Evolutionary conservation across 2,888 invertebrate genomes (phyloP), one percentile per base, ranked within the genome.

Genomic region (Pharmacophagus antenor): DNA sequence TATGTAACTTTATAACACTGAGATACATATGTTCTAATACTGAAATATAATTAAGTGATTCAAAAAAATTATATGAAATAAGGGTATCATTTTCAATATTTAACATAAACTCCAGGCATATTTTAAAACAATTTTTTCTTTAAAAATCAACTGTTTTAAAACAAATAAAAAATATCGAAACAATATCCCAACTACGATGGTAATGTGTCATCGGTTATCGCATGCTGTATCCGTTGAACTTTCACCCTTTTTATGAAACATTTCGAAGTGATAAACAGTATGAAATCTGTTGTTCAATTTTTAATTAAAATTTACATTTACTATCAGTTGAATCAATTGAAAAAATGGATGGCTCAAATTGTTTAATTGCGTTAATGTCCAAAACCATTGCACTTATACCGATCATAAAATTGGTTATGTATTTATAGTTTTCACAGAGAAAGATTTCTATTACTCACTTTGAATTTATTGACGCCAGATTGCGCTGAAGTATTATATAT

Each of bases 221-320:
- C 20, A 22, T 58, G 54, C 31, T 44, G 49, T 55, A 56, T 61
- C 60, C 55, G 60, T 37, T 61, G 56, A 51, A 56, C 60, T 61
- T 61, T 61, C 56, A 48, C 56, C 56, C 60, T 52, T 61, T 56
- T 31, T 44, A 37, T 50, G 46, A 41, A 51, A 50, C 49, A 56
- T 20, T 21, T 47, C 37, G 50, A 51, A 51, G 37, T 37, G 60
- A 61, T 61, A 56, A 56, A 50, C 49, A 50, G 50, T 23, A n/a
- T n/a, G n/a, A 5, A 20, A 25, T 27, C 7, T 18, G 37, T 37
- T 37, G 10, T 37, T 37, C 37, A 15, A n/a, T 37, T 37, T 37
- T n/a, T n/a, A n/a, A n/a, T 6, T n/a, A n/a, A 6, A 27, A 10
- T 27, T 27, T 10, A 37, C n/a, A n/a, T n/a, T n/a, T n/a, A n/a